These are phyloP conservation scores for Hanleya hanleyi DNA, from an alignment of 2,888 invertebrate species.

Conservation along the genomic window DNA sequence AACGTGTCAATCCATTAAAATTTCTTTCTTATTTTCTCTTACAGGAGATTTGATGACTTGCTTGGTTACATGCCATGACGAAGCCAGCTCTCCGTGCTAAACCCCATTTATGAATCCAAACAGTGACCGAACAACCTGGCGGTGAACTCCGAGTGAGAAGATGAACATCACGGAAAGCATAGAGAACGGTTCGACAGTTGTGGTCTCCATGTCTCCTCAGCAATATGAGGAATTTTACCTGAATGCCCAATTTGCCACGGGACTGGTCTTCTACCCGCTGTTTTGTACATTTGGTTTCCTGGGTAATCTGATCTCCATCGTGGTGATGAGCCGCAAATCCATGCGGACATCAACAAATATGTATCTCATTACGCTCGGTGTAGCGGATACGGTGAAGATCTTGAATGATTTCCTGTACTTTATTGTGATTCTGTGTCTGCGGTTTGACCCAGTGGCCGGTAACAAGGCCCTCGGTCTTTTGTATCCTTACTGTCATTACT, in stretches of 20 bases:
- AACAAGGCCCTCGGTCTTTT: conserved; percentile 39
- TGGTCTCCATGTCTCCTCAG: too few relatives aligned
- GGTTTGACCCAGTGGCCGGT: conserved; percentile 31
- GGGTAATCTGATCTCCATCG: conserved; percentile 44
- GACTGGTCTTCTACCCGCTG: conserved; percentile 45
- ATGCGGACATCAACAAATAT: conserved; percentile 49
- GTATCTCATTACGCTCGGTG: conserved; percentile 46
- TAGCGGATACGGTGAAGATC: conserved; percentile 49
- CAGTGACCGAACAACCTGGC: too few relatives aligned
- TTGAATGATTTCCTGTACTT: conserved; percentile 51
- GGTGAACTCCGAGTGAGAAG: too few relatives aligned
- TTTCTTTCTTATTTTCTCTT: too few relatives aligned
- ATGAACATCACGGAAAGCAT: too few relatives aligned
- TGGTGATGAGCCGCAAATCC: conserved; percentile 39
- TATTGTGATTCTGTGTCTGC: conserved; percentile 38
- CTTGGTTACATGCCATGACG: too few relatives aligned
- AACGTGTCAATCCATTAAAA: too few relatives aligned
- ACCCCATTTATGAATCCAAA: too few relatives aligned
- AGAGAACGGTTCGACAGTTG: too few relatives aligned
- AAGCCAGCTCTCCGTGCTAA: too few relatives aligned
- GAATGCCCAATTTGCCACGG: conserved; percentile 57
- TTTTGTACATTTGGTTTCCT: conserved; percentile 42
- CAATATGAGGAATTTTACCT: conserved; percentile 60
- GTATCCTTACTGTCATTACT: conserved; percentile 55
- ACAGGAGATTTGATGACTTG: too few relatives aligned